Evolutionary conservation across 2,113 vertebrate species (phyloP).

Genomic region (Actinemys pallida): DNA sequence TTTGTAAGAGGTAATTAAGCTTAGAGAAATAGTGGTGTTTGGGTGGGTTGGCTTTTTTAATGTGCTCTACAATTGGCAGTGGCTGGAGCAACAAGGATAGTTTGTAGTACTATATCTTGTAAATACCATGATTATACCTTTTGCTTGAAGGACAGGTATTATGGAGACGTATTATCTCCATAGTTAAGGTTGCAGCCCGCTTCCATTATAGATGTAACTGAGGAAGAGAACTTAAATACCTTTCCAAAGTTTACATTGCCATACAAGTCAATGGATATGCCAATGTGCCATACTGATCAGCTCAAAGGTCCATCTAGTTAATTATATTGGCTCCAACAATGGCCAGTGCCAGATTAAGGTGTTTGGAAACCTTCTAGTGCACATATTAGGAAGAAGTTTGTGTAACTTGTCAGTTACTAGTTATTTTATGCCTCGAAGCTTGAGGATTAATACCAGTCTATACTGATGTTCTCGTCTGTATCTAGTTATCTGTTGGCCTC

Average conservation of each 20-base stretch:
- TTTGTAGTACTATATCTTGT: neutral
- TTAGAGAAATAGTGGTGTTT: neutral
- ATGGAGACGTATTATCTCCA: neutral
- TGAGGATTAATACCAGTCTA: neutral
- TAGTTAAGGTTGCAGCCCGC: neutral
- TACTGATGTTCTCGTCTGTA: neutral
- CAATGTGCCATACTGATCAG: neutral
- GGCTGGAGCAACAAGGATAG: neutral
- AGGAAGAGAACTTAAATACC: neutral
- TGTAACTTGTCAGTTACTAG: too few relatives aligned
- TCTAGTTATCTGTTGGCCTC: neutral
- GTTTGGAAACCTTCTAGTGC: neutral
- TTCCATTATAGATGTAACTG: neutral
- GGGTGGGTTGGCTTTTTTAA: neutral
- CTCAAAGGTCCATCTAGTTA: neutral
- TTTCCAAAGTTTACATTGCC: neutral
- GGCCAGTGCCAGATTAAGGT: neutral
- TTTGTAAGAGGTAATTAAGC: neutral
- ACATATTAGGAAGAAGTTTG: neutral
- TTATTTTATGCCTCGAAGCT: neutral
- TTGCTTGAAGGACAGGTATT: neutral
- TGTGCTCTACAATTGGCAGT: neutral
- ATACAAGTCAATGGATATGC: too few relatives aligned
- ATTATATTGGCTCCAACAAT: neutral
- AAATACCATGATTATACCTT: neutral